A percentile compares a stretch with the other conserved stretches of the same genome.
These are phyloP conservation scores for Myotis lucifugus DNA, from an alignment of 2,113 vertebrate species.

Conservation along the genomic window DNA sequence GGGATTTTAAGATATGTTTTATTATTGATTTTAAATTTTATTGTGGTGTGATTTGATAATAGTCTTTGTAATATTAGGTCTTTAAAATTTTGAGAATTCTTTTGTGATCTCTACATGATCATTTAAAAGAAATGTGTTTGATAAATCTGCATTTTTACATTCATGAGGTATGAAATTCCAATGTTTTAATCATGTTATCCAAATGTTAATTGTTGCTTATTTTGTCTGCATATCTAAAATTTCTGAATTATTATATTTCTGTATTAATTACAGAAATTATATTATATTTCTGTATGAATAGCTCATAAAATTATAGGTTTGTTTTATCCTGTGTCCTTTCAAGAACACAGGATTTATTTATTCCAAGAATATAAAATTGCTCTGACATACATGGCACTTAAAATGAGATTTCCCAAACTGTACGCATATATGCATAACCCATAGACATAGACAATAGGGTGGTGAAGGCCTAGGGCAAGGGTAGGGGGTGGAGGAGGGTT, in stretches of 20 bases:
- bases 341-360: not conserved
- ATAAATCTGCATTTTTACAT: not conserved
- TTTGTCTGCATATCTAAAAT: not conserved
- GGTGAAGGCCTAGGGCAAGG: too few species aligned
- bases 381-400: not conserved
- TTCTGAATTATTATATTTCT: not conserved
- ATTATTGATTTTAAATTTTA: slow-evolving; percentile 16
- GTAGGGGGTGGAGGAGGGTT: too few species aligned
- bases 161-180: not conserved
- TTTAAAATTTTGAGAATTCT: slow-evolving; percentile 12
- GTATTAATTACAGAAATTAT: too few species aligned
- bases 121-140: not conserved
- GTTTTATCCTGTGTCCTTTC: not conserved
- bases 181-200: not conserved
- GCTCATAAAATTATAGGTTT: not conserved
- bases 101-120: not conserved
- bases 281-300: not conserved
- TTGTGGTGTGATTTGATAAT: not conserved
- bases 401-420: not conserved
- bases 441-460: too few species aligned
- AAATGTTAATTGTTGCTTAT: not conserved
- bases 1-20: not conserved
- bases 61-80: not conserved
- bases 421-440: too few species aligned
- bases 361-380: not conserved